Evolutionary conservation across 2,888 invertebrate genomes (phyloP).

Genomic region (Gortyna flavago): DNA sequence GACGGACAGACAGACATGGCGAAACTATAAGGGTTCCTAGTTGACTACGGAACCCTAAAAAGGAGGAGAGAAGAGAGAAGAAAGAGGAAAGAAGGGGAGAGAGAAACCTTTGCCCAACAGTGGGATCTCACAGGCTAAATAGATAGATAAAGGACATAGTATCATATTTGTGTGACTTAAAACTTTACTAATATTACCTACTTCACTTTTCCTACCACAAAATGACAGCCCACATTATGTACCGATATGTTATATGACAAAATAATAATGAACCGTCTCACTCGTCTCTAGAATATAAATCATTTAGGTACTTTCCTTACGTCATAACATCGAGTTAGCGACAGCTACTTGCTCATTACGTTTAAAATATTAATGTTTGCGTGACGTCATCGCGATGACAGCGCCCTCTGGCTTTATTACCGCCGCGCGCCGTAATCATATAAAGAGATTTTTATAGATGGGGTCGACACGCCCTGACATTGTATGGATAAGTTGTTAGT

Average conservation of each 20-base stretch:
- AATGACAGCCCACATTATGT: not conserved
- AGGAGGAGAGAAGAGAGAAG: not conserved
- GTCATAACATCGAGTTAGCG: conserved; percentile 7
- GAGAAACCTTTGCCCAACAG: not conserved
- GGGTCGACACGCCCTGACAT: conserved; percentile 5
- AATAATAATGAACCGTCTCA: not conserved
- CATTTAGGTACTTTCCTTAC: conserved; percentile 4
- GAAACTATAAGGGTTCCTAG: too few species aligned
- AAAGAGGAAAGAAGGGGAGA: not conserved
- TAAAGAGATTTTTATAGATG: conserved; percentile 44
- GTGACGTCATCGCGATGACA: conserved; percentile 47
- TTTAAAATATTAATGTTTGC: conserved; percentile 54
- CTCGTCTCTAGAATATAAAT: conserved; percentile 10
- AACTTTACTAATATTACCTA: not conserved
- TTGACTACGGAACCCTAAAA: too few species aligned
- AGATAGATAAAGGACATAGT: not conserved
- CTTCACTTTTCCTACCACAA: not conserved
- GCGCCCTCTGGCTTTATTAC: conserved; percentile 42
- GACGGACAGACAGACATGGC: too few species aligned
- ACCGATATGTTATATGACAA: not conserved
- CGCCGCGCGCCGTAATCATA: conserved; percentile 37
- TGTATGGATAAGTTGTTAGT: not conserved
- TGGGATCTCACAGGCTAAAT: not conserved
- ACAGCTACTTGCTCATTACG: conserved; percentile 28
- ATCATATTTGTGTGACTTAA: not conserved